These are phyloP conservation scores for Erebia epiphron DNA, from an alignment of 2,888 invertebrate genomes.

Conservation along the genomic window DNA sequence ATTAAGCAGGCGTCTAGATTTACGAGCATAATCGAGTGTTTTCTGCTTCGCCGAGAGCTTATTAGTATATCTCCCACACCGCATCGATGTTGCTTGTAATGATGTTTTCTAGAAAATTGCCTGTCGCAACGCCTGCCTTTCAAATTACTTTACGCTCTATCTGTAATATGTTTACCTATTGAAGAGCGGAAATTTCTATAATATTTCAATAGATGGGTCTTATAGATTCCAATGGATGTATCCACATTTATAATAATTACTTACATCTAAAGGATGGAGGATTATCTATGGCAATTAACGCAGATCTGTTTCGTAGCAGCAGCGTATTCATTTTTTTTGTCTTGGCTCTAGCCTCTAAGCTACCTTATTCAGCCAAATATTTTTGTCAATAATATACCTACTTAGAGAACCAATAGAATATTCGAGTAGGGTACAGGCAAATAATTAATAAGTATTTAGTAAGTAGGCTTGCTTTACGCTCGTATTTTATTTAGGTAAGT, in stretches of 20 bases:
- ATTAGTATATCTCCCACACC: constrained; percentile 37
- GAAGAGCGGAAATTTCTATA: constrained; percentile 18
- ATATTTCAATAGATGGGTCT: constrained; percentile 1
- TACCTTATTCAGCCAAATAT: no score
- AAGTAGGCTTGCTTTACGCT: no score
- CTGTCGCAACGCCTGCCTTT: constrained; percentile 38
- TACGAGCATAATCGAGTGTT: constrained; percentile 40
- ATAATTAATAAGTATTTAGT: no score
- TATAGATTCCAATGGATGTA: background rate
- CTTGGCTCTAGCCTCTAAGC: no score
- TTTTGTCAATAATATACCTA: no score
- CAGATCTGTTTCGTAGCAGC: background rate
- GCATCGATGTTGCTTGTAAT: constrained; percentile 38
- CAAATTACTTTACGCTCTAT: constrained; percentile 33
- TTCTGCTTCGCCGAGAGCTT: constrained; percentile 37
- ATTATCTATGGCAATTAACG: background rate
- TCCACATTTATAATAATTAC: background rate
- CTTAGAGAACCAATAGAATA: no score
- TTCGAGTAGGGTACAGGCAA: no score
- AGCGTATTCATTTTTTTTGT: no score
- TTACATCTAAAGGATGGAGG: background rate
- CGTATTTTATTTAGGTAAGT: no score
- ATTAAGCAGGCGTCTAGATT: constrained; percentile 44
- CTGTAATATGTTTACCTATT: constrained; percentile 22
- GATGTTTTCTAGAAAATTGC: constrained; percentile 42